Evolutionary conservation across 2,113 vertebrate species (phyloP).

Genomic region (Takifugu flavidus): DNA sequence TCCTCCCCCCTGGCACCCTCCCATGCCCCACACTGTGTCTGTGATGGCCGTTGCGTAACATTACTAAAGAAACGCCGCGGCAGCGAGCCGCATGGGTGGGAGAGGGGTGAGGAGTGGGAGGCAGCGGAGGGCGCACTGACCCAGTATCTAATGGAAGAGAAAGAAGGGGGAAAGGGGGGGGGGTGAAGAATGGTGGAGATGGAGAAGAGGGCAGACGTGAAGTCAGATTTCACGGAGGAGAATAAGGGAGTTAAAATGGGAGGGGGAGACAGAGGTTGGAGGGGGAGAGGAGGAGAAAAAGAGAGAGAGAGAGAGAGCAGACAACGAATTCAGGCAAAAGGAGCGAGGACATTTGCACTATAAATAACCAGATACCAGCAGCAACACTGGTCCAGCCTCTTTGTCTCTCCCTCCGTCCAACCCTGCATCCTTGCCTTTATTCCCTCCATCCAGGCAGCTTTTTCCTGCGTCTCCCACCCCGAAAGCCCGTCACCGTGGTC

Average conservation of each 20-base stretch:
- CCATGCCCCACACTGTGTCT: conserved; percentile 38
- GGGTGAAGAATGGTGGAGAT: conserved; percentile 1
- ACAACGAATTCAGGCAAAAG: conserved; percentile 63
- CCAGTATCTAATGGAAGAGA: conserved; percentile 55
- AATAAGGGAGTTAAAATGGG: conserved; percentile 5
- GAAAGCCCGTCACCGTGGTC: no score
- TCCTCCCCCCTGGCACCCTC: neutral
- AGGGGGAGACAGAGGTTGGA: conserved; percentile 4
- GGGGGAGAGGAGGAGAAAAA: conserved; percentile 35
- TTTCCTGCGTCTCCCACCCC: no score
- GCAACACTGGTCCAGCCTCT: conserved; percentile 36
- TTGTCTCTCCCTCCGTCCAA: conserved; percentile 5
- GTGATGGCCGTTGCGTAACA: conserved; percentile 54
- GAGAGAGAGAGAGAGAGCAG: conserved; percentile 43
- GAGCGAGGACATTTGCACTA: conserved; percentile 54
- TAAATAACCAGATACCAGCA: conserved; percentile 60
- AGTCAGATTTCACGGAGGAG: conserved; percentile 8
- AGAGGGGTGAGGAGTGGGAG: neutral
- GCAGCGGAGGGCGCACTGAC: conserved; percentile 42
- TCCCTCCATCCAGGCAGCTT: neutral
- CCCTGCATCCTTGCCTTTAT: neutral
- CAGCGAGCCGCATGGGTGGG: conserved; percentile 24
- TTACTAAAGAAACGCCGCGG: conserved; percentile 52
- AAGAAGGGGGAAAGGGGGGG: conserved; percentile 27
- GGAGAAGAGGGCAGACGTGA: conserved; percentile 14